Conservation (phyloP, 1,140 invertebrate genomes). For the Pararge aegeria region DNA sequence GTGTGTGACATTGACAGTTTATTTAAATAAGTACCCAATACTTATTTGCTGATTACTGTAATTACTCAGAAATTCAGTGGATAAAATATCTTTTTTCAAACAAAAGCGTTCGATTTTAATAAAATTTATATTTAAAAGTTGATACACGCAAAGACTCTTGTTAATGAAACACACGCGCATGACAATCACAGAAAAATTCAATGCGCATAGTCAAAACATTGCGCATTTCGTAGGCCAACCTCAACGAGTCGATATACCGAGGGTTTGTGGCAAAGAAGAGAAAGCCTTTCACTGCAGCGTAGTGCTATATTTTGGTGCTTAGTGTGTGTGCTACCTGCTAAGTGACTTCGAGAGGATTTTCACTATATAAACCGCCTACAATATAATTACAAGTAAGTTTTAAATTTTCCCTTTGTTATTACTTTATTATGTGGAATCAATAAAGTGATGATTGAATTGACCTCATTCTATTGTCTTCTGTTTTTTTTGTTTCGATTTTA, state of each 20-base stretch:
- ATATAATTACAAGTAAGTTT: constrained; percentile 60
- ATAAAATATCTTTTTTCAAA: too few species aligned
- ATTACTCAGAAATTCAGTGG: too few species aligned
- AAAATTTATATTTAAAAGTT: too few species aligned
- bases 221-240: constrained; percentile 74
- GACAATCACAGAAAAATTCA: constrained; percentile 58
- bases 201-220: constrained; percentile 78
- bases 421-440: constrained; percentile 21
- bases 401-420: background rate
- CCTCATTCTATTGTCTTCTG: background rate
- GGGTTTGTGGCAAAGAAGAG: constrained; percentile 56
- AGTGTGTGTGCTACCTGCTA: constrained; percentile 62
- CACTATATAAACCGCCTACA: constrained; percentile 45
- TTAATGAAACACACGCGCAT: constrained; percentile 50
- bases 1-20: too few species aligned
- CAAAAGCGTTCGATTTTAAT: too few species aligned
- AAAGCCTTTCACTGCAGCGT: constrained; percentile 59
- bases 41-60: too few species aligned
- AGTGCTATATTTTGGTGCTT: constrained; percentile 71
- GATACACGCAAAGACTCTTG: background rate
- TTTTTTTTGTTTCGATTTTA: background rate
- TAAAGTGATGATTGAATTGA: constrained; percentile 11
- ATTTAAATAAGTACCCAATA: too few species aligned
- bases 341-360: constrained; percentile 57
- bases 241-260: constrained; percentile 69